A percentile compares a stretch with the other conserved stretches of the same genome.
Conservation (phyloP, 2,797 vertebrate species). For the Sebastes trivittatus region DNA sequence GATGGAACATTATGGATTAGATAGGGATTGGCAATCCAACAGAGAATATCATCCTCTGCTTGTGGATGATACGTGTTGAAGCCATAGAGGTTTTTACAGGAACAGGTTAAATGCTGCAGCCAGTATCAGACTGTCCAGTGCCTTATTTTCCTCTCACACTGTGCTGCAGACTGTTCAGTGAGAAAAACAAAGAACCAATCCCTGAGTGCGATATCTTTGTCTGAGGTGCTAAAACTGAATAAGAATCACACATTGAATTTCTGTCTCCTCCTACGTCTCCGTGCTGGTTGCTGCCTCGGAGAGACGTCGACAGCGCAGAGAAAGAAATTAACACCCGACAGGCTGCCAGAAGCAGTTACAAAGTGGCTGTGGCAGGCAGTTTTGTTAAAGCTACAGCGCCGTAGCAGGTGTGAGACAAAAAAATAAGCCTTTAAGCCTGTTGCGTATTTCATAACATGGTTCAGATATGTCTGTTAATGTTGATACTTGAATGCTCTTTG, state of each 20-base stretch:
- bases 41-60: conserved; percentile 35
- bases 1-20: conserved; percentile 68
- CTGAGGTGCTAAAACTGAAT: not conserved
- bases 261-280: conserved; percentile 26
- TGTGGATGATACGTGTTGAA: conserved; percentile 30
- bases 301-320: not conserved
- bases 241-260: conserved; percentile 26
- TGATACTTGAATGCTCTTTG: not conserved
- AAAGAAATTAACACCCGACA: conserved; percentile 17
- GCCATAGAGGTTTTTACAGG: conserved; percentile 6
- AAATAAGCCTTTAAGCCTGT: not conserved
- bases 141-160: not conserved
- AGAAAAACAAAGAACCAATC: not conserved
- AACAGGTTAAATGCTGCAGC: conserved; percentile 18
- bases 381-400: conserved; percentile 20
- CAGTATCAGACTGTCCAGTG: not conserved
- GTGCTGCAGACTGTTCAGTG: not conserved
- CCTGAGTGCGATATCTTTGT: not conserved
- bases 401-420: conserved; percentile 27
- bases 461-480: not conserved
- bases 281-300: conserved; percentile 12
- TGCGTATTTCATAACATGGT: not conserved
- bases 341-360: conserved; percentile 19
- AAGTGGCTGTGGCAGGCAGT: conserved; percentile 24
- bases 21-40: conserved; percentile 53